Percentiles rank a stretch among this genome's conserved stretches.
These are phyloP conservation scores for Ceratothoa steindachneri DNA, from an alignment of 2,888 invertebrate genomes.

Conservation along the genomic window DNA sequence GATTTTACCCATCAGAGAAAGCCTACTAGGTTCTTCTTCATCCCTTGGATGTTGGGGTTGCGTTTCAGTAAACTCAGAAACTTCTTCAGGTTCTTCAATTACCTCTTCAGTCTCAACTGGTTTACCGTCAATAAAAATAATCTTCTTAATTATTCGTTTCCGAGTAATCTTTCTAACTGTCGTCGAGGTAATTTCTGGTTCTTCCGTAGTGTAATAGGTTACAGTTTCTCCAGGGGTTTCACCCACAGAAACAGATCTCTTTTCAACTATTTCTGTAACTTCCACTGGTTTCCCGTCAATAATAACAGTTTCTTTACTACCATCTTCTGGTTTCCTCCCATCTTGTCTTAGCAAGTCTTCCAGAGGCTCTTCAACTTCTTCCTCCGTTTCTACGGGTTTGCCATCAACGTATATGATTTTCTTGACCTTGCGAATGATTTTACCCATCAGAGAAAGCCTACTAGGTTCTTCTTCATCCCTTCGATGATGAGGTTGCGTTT, in stretches of 20 bases:
- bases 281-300: neutral
- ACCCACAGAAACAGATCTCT: neutral
- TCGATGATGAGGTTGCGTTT: neutral
- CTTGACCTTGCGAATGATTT: conserved; percentile 5
- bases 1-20: neutral
- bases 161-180: conserved; percentile 14
- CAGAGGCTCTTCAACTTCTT: conserved; percentile 19
- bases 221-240: conserved; percentile 25
- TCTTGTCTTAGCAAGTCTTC: neutral
- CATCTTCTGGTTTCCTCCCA: conserved; percentile 14
- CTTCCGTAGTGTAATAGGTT: neutral
- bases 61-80: conserved; percentile 1
- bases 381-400: conserved; percentile 20
- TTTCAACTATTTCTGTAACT: neutral
- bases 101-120: conserved; percentile 31
- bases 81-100: conserved; percentile 28
- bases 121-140: conserved; percentile 18
- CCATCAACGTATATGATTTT: conserved; percentile 15
- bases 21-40: neutral
- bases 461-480: neutral
- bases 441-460: neutral
- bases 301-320: neutral
- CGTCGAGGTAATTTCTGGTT: conserved; percentile 5
- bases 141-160: conserved; percentile 26
- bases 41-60: neutral